Percentiles rank a stretch among this genome's conserved stretches.
These are phyloP conservation scores for Osmerus eperlanus DNA, from an alignment of 2,113 vertebrate species.

Conservation along the genomic window DNA sequence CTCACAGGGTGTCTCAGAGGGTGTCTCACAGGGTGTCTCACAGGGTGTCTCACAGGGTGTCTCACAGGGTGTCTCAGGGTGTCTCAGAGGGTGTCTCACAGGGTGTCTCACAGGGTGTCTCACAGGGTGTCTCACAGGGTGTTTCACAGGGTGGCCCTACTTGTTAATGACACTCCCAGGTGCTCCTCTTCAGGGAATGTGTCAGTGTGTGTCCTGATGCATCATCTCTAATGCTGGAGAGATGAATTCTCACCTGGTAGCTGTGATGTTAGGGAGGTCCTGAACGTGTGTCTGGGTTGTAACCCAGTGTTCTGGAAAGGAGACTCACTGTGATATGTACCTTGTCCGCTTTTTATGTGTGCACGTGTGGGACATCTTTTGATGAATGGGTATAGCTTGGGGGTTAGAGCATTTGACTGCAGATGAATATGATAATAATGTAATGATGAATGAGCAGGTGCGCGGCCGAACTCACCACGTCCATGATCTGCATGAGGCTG, in stretches of 20 bases:
- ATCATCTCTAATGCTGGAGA: neutral
- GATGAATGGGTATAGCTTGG: neutral
- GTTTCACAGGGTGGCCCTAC: too few species aligned
- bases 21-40: too few species aligned
- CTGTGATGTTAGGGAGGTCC: neutral
- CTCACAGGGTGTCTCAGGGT: too few species aligned
- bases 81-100: too few species aligned
- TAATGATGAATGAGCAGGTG: too few species aligned
- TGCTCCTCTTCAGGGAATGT: neutral
- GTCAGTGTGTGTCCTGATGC: neutral
- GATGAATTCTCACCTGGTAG: neutral
- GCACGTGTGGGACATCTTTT: slow-evolving; percentile 1
- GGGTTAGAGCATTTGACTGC: slow-evolving; percentile 4
- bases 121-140: too few species aligned
- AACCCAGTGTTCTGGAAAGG: neutral
- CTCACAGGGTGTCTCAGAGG: too few species aligned
- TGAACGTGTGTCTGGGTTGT: neutral
- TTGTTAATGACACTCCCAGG: neutral
- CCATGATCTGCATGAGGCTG: slow-evolving; percentile 94
- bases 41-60: too few species aligned
- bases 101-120: too few species aligned
- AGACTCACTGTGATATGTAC: neutral
- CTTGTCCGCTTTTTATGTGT: neutral
- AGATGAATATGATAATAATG: neutral
- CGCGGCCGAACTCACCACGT: slow-evolving; percentile 77